phyloP scores from a whole-genome alignment of 1,140 invertebrate species.

The Sipha flava region DNA sequence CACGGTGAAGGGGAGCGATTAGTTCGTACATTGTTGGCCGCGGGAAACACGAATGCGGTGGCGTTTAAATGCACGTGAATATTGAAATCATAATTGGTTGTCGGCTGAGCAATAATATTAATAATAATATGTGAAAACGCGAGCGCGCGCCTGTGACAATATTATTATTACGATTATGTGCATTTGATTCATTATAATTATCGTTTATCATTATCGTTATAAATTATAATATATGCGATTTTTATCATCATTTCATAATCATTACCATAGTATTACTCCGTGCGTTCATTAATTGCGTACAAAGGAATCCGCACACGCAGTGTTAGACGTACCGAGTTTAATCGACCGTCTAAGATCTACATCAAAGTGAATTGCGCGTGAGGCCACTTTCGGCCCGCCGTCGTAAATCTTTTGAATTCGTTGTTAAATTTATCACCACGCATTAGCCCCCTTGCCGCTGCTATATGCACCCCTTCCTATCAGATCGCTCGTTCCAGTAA shows the following conservation, averaged over 20 bases:
- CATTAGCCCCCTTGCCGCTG: neutral
- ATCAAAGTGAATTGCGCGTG: constrained; percentile 1
- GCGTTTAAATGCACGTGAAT: no score
- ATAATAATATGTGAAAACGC: neutral
- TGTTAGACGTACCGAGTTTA: neutral
- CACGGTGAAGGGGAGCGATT: no score
- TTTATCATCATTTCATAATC: no score
- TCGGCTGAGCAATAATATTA: no score
- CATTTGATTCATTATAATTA: neutral
- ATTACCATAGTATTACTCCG: no score
- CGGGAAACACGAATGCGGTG: no score
- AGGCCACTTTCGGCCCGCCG: neutral
- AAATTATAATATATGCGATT: no score
- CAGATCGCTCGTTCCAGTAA: neutral
- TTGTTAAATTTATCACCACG: neutral
- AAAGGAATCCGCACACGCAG: neutral
- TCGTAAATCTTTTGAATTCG: neutral
- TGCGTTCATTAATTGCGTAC: neutral
- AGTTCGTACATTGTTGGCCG: no score
- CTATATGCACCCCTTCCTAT: neutral
- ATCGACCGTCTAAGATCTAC: constrained; percentile 9
- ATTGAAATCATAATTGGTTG: no score
- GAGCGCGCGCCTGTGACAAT: no score
- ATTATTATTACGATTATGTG: no score
- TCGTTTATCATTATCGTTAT: neutral